Evolutionary conservation across 2,888 invertebrate species (phyloP).

Genomic region (Thera britannica): DNA sequence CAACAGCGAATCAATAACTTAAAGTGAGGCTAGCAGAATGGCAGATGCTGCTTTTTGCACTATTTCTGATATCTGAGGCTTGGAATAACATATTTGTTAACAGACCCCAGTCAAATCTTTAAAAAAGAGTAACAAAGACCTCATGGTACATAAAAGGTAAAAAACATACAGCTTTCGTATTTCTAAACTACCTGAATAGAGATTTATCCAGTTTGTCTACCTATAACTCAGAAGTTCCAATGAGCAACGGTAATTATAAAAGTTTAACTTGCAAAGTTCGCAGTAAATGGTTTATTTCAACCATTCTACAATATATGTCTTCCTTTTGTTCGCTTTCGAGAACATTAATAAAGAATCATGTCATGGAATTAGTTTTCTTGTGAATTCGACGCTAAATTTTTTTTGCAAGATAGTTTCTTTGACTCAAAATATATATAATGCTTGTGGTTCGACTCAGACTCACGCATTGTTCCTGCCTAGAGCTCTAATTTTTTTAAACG

Average conservation of each 20-base stretch:
- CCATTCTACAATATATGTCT: constrained; percentile 3
- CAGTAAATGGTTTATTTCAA: constrained; percentile 40
- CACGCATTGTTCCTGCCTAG: too few species aligned
- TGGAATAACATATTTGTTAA: too few species aligned
- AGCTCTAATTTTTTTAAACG: too few species aligned
- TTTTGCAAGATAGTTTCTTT: too few species aligned
- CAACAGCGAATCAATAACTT: constrained; percentile 20
- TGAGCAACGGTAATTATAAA: constrained; percentile 52
- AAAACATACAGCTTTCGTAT: too few species aligned
- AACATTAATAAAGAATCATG: neutral
- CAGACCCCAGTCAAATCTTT: too few species aligned
- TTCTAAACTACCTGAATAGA: neutral
- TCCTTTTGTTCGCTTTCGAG: constrained; percentile 4
- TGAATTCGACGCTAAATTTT: too few species aligned
- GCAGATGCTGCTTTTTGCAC: constrained; percentile 5
- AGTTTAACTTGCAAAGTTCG: constrained; percentile 51
- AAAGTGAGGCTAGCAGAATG: constrained; percentile 8
- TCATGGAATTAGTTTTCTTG: neutral
- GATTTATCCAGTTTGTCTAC: neutral
- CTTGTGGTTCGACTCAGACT: too few species aligned
- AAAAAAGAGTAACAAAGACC: too few species aligned
- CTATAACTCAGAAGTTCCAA: constrained; percentile 33
- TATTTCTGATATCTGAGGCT: neutral
- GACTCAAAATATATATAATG: too few species aligned
- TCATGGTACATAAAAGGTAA: too few species aligned